Evolutionary conservation across 2,113 vertebrate species (phyloP), one percentile per base, ranked within the genome.

Genomic region (Puma concolor): DNA sequence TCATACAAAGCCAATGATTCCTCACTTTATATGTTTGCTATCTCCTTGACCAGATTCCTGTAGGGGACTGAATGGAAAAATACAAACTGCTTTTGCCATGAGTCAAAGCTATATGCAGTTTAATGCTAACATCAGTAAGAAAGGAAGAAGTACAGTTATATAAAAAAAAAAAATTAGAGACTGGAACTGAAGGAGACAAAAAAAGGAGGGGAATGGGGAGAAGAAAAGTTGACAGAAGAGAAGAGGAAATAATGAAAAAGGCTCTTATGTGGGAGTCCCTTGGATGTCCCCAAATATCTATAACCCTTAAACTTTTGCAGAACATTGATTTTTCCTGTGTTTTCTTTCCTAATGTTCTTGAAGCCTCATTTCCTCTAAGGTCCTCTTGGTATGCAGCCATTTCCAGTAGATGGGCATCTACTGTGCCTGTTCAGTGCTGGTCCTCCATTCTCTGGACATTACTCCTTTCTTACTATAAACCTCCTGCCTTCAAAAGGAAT

Each of bases 351-450:
- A 60, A 17, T 64, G 21, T 3, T 31, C 5, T 29, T 10, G 44
- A 71, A 72, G 19, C 10, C 4, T 25, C 25, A 7, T 31, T 31
- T 50, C 17, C 36, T 17, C 15, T 54, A 33, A 76, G 57, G 23
- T 2, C 12, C 0, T 54, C 38, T 31, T 48, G n/a, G 2, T 38
- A 15, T 0, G 19, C 23, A 76, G 9, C 0, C 74, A 48, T 80
- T 21, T 31, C 19, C 5, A 60, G 15, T 79, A 13, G 15, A 66
- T 5, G 5, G 19, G 36, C 2, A 44, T 44, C 19, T n/a, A 17
- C 0, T 7, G 7, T 4, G 13, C 23, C 15, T 25, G 36, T 13
- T 44, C 29, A 11, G 17, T 0, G 0, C 2, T 12, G 5, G 4
- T 38, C 13, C 16, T 79, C 7, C 1, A 5, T 57, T 48, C 52